Percentiles rank a stretch among this genome's conserved stretches.
These are phyloP conservation scores for Paratrypauchen microcephalus DNA, from an alignment of 2,797 vertebrate species.

Conservation along the genomic window DNA sequence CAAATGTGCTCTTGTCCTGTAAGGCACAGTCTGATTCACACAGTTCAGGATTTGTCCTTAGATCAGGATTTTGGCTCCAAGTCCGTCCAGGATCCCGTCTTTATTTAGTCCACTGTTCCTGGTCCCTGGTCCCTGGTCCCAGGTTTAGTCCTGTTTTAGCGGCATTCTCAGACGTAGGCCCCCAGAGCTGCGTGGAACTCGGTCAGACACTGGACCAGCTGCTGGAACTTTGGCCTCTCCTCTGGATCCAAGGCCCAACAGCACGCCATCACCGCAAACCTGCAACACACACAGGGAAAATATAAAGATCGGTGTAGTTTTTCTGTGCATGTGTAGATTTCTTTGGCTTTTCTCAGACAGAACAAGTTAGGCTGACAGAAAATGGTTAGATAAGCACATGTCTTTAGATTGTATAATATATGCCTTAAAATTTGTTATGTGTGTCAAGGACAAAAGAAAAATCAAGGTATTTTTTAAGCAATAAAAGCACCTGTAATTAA, in stretches of 20 bases:
- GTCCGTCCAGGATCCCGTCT: background rate
- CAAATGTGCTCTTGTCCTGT: conserved; percentile 69
- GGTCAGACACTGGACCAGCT: conserved; percentile 97
- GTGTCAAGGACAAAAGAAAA: background rate
- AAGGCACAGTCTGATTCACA: conserved; percentile 84
- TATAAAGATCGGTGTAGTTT: background rate
- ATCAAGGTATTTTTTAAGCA: no score
- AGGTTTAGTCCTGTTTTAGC: conserved; percentile 13
- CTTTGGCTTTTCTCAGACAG: no score
- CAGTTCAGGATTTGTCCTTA: conserved; percentile 58
- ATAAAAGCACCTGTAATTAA: no score
- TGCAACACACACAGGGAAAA: conserved; percentile 42
- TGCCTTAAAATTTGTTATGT: background rate
- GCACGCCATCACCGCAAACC: conserved; percentile 99
- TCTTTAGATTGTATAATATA: no score
- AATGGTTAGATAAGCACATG: no score
- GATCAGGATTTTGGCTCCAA: background rate
- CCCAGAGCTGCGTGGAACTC: conserved; percentile 96
- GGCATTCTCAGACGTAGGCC: conserved; percentile 91
- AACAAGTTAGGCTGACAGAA: background rate
- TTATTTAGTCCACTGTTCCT: conserved; percentile 53
- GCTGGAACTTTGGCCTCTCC: conserved; percentile 98
- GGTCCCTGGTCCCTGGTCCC: conserved; percentile 39
- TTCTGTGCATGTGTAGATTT: background rate
- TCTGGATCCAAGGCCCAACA: conserved; percentile 98